Conservation (phyloP, 2,888 invertebrate genomes). For the Kryphioiulus occultus region DNA sequence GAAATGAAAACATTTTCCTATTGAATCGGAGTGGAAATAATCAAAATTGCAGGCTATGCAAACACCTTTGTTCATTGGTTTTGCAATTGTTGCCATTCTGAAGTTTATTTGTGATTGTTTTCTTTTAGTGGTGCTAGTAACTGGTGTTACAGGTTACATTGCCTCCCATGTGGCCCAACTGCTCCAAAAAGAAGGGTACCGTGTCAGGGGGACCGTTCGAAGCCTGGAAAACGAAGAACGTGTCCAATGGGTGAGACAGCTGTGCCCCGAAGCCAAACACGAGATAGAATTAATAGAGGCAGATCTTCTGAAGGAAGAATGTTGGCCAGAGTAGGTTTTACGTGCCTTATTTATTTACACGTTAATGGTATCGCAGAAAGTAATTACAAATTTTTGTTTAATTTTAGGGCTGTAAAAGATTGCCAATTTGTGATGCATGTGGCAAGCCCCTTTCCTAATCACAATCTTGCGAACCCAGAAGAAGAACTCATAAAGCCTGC, state of each 20-base stretch:
- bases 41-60: not conserved
- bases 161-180: conserved; percentile 65
- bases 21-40: not conserved
- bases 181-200: conserved; percentile 64
- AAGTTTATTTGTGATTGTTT: not conserved
- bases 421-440: conserved; percentile 64
- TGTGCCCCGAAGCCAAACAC: conserved; percentile 62
- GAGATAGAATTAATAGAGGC: conserved; percentile 65
- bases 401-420: conserved; percentile 62
- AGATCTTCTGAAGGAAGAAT: conserved; percentile 64
- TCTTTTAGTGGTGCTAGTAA: conserved; percentile 63
- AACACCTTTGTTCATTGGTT: not conserved
- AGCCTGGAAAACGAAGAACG: conserved; percentile 61
- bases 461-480: conserved; percentile 59
- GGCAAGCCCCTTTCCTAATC: conserved; percentile 63
- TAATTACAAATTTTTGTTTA: not conserved
- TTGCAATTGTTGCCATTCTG: not conserved
- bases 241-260: conserved; percentile 59
- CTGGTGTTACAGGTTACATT: conserved; percentile 66
- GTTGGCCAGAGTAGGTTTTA: conserved; percentile 59
- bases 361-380: too few species aligned
- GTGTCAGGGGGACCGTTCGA: conserved; percentile 65
- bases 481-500: conserved; percentile 64
- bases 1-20: not conserved
- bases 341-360: not conserved